These are phyloP conservation scores for Euwallacea similis DNA, from an alignment of 1,140 invertebrate genomes.

Conservation along the genomic window DNA sequence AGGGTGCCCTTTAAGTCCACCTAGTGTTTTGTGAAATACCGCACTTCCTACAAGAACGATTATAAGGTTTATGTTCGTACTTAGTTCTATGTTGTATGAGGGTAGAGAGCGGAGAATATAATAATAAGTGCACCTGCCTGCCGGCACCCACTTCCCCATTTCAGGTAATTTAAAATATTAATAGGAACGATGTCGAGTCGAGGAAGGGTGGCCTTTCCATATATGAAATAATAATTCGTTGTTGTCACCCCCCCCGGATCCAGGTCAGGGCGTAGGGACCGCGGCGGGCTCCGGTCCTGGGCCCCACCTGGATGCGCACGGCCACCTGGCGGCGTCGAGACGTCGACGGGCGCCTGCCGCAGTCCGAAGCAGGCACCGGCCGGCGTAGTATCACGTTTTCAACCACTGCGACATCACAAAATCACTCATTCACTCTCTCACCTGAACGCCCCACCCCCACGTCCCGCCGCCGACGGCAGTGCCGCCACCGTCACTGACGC, in stretches of 20 bases:
- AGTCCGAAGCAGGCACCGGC: constrained; percentile 52
- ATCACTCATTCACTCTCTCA: constrained; percentile 50
- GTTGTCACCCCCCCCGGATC: not conserved
- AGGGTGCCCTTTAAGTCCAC: not conserved
- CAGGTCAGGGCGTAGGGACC: constrained; percentile 31
- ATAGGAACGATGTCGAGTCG: constrained; percentile 9
- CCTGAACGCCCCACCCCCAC: constrained; percentile 53
- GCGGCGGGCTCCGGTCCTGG: constrained; percentile 27
- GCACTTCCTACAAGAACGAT: not conserved
- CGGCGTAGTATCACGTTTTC: constrained; percentile 46
- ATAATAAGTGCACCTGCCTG: constrained; percentile 1
- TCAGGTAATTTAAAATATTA: constrained; percentile 20
- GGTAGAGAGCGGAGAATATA: not conserved
- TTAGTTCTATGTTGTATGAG: not conserved
- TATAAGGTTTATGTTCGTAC: not conserved
- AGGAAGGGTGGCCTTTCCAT: constrained; percentile 6
- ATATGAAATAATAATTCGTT: constrained; percentile 20
- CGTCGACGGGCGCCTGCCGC: constrained; percentile 37
- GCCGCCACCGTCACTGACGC: constrained; percentile 43
- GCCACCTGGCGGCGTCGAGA: constrained; percentile 33
- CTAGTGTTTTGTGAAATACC: not conserved
- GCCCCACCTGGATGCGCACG: constrained; percentile 39
- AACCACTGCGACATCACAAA: constrained; percentile 42
- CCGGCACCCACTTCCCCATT: constrained; percentile 9
- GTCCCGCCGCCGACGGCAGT: constrained; percentile 37